A percentile compares a stretch with the other conserved stretches of the same genome.
These are phyloP conservation scores for Notodonta ziczac DNA, from an alignment of 2,888 invertebrate genomes.

Conservation along the genomic window DNA sequence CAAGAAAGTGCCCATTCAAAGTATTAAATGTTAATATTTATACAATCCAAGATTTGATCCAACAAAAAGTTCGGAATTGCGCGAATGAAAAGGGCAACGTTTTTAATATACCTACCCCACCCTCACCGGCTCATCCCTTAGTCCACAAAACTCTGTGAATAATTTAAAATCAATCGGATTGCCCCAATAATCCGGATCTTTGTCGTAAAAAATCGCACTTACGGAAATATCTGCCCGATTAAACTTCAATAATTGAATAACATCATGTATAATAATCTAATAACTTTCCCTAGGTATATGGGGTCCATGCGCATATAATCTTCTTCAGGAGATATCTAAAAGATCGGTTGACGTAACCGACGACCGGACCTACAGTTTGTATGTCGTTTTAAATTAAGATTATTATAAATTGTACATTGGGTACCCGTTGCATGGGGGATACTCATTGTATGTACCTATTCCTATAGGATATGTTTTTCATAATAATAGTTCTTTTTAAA, in stretches of 20 bases:
- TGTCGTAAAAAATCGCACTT: slow-evolving; percentile 42
- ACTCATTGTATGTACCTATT: no score
- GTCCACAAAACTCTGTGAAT: slow-evolving; percentile 48
- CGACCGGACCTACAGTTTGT: no score
- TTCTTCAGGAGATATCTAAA: no score
- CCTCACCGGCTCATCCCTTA: slow-evolving; percentile 37
- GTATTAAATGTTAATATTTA: slow-evolving; percentile 20
- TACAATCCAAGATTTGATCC: slow-evolving; percentile 20
- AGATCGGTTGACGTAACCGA: no score
- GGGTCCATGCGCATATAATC: no score
- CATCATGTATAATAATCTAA: slow-evolving; percentile 16
- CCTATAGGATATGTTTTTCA: no score
- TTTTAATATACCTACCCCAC: slow-evolving; percentile 30
- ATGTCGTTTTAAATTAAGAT: no score
- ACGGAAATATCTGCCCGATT: slow-evolving; percentile 25
- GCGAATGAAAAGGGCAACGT: slow-evolving; percentile 25
- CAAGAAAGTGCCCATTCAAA: slow-evolving; percentile 6
- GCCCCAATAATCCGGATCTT: slow-evolving; percentile 38
- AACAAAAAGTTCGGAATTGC: slow-evolving; percentile 29
- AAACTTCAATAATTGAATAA: slow-evolving; percentile 27
- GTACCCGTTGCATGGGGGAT: no score
- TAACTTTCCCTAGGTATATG: no score
- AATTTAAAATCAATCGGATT: slow-evolving; percentile 54
- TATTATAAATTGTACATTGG: no score
- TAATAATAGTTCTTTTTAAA: no score